Conservation (phyloP, 1,140 invertebrate species). For the Lordiphosa stackelbergi region DNA sequence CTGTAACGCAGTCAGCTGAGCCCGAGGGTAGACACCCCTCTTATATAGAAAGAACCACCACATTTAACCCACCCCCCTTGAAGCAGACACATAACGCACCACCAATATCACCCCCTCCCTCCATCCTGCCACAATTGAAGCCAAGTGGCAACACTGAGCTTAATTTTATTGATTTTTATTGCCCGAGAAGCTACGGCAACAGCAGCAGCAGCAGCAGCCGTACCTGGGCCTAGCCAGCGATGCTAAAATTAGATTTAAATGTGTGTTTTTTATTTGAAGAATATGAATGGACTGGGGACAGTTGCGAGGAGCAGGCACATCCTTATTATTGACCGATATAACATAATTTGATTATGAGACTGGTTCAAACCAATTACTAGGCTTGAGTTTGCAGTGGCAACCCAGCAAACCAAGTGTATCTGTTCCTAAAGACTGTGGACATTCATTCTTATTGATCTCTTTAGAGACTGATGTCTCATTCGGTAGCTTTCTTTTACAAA, state of each 20-base stretch:
- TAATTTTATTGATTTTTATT: constrained; percentile 63
- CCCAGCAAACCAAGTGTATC: no score
- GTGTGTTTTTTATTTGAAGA: constrained; percentile 14
- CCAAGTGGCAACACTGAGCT: constrained; percentile 61
- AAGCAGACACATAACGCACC: constrained; percentile 18
- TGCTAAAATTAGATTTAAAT: constrained; percentile 56
- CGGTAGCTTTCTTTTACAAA: no score
- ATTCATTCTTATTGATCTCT: no score
- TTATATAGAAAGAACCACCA: constrained; percentile 13
- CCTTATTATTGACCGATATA: no score
- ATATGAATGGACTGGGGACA: constrained; percentile 2
- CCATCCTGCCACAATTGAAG: constrained; percentile 15
- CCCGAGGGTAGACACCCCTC: constrained; percentile 27
- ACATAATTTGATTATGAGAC: no score
- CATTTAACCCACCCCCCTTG: constrained; percentile 18
- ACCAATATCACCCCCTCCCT: constrained; percentile 16
- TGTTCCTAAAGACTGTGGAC: no score
- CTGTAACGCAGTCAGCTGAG: constrained; percentile 54
- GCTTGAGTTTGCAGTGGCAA: no score
- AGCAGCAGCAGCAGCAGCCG: constrained; percentile 3
- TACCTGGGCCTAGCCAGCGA: constrained; percentile 29
- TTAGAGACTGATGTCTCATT: no score
- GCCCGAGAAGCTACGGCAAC: not conserved
- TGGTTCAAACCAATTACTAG: no score
- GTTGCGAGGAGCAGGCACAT: no score